These are phyloP conservation scores for Cotesia vestalis DNA, from an alignment of 1,140 invertebrate genomes.

Conservation along the genomic window DNA sequence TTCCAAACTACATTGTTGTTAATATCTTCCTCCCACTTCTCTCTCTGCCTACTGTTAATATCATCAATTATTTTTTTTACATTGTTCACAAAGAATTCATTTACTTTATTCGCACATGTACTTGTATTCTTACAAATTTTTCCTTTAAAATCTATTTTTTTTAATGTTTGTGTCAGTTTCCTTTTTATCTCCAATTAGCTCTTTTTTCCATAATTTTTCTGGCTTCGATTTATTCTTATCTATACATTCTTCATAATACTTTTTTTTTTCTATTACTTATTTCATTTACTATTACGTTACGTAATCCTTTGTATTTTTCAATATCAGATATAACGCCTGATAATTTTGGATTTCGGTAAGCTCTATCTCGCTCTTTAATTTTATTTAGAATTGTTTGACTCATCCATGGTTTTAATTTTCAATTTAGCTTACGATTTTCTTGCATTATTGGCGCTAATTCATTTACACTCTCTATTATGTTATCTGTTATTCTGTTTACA, in stretches of 20 bases:
- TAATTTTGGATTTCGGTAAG: background rate
- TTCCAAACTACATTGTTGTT: background rate
- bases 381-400: background rate
- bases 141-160: background rate
- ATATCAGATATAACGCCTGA: background rate
- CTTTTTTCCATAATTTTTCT: conserved; percentile 2
- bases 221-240: background rate
- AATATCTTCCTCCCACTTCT: background rate
- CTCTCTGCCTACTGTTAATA: background rate
- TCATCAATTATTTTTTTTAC: background rate
- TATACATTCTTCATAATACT: background rate
- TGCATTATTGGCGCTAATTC: background rate
- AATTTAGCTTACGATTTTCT: background rate
- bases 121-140: background rate
- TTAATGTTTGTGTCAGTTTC: background rate
- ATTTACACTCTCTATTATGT: background rate
- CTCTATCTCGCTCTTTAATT: background rate
- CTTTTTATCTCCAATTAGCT: conserved; percentile 1
- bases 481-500: background rate
- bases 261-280: background rate
- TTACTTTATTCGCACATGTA: background rate
- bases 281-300: background rate
- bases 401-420: background rate
- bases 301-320: background rate
- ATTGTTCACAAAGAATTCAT: background rate